Base-by-base conservation (phyloP, 2,113 vertebrate species). In the Anhinga rufa region DNA sequence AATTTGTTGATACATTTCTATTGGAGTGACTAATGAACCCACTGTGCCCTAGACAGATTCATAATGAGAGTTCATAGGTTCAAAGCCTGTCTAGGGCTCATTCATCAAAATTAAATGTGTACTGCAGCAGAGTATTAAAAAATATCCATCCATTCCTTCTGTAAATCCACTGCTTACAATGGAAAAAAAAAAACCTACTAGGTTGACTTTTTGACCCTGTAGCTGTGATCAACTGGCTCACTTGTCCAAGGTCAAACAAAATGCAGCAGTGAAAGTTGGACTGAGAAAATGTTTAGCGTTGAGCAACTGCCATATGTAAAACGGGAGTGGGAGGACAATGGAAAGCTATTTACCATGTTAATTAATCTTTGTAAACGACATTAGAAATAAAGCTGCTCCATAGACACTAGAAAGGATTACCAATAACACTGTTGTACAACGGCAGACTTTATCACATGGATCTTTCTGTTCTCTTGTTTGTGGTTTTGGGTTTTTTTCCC, bases 41-140 rank as follows among this genome's bases (percentile, higher is more conserved):
- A 92, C 61, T 74, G 85, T 94, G 96, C 92, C 92, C 93, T 97
- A 97, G 96, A 96, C 96, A 98, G 96, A 97, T 95, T 88, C 97
- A 96, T 95, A 96, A 97, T 94, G 96, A 94, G 94, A 97, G 97
- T 97, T 98, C 96, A 98, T 88, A 72, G 96, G 97, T 97, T 98
- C 96, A 98, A 94, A 93, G 82, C 79, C 88, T 80, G 83, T 92
- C 93, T 95, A 91, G 92, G 58, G 69, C 91, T 96, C 97, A 97
- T 97, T 95, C 86, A 97, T 98, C 97, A 97, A 97, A 97, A 96
- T 97, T 97, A 97, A 97, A 94, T 70, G 80, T 86, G 92, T 87
- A 84, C 66, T 95, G 74, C 86, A 93, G 85, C 78, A 92, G 86
- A 42, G 57, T 79, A 95, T 96, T 94, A 94, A 95, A 97, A 95